These are phyloP conservation scores for Euclidia mi DNA, from an alignment of 2,888 invertebrate species.

Conservation along the genomic window DNA sequence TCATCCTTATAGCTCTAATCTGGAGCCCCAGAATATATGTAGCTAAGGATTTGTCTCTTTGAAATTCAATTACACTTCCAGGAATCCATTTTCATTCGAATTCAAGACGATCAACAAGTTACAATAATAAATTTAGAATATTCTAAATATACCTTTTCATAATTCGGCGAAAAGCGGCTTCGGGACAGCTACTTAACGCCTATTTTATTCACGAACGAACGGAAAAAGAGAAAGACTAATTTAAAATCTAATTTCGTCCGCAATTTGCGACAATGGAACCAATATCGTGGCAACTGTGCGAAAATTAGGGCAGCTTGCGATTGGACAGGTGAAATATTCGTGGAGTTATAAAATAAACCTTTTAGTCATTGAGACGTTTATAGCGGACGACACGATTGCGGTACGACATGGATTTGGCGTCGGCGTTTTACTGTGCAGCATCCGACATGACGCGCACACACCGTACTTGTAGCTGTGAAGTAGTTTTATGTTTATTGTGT, in stretches of 20 bases:
- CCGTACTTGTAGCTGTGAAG: no score
- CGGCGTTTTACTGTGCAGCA: no score
- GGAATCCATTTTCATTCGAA: no score
- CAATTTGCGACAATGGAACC: conserved; percentile 18
- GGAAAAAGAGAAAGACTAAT: conserved; percentile 2
- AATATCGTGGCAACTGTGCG: conserved; percentile 13
- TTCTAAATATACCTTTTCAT: neutral
- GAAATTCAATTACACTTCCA: no score
- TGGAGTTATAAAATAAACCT: conserved; percentile 21
- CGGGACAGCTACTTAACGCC: neutral
- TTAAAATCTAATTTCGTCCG: neutral
- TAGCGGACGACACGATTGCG: conserved; percentile 6
- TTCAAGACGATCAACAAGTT: no score
- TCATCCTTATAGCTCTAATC: no score
- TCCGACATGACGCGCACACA: no score
- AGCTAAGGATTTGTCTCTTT: no score
- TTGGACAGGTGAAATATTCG: conserved; percentile 23
- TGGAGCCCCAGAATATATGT: no score
- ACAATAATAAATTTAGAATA: neutral
- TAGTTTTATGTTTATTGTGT: no score
- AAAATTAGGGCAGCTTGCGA: conserved; percentile 2
- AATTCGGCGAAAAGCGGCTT: neutral
- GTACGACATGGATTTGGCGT: neutral
- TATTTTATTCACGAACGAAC: neutral
- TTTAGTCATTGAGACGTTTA: conserved; percentile 5